phyloP scores from a whole-genome alignment of 2,888 invertebrate genomes.

The Cyclophora albipunctata region DNA sequence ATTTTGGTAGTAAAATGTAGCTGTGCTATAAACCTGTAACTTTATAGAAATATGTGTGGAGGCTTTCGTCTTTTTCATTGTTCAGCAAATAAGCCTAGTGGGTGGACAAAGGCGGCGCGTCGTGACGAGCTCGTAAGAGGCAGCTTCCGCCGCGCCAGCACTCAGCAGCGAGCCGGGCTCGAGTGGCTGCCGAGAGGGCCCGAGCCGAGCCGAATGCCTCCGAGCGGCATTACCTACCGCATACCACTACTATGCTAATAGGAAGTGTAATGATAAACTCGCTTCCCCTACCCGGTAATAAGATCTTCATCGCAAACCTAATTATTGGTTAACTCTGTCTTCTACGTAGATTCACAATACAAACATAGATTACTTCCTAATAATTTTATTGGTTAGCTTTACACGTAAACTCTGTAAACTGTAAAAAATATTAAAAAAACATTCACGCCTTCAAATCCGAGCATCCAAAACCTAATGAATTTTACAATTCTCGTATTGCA shows the following conservation, averaged over 20 bases:
- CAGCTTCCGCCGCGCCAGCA: slow-evolving; percentile 71
- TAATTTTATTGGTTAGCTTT: too few species aligned
- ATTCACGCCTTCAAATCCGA: too few species aligned
- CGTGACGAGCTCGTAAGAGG: slow-evolving; percentile 67
- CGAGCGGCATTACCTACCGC: slow-evolving; percentile 28
- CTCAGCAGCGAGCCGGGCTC: slow-evolving; percentile 47
- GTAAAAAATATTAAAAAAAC: too few species aligned
- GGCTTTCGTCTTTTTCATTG: slow-evolving; percentile 70
- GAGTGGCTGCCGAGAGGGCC: slow-evolving; percentile 35
- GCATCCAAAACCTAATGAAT: slow-evolving; percentile 17
- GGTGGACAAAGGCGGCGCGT: slow-evolving; percentile 71
- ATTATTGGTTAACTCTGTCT: too few species aligned
- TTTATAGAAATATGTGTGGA: slow-evolving; percentile 50
- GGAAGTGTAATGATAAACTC: too few species aligned
- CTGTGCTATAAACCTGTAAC: slow-evolving; percentile 34
- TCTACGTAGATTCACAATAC: too few species aligned
- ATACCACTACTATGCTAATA: too few species aligned
- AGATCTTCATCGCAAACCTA: too few species aligned
- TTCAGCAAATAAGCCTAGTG: slow-evolving; percentile 75
- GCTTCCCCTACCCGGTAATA: too few species aligned
- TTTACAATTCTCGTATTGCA: slow-evolving; percentile 29
- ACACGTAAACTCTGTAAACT: too few species aligned
- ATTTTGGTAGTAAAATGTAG: slow-evolving; percentile 49
- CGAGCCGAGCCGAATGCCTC: slow-evolving; percentile 56
- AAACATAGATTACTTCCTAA: slow-evolving; percentile 9